Base-by-base conservation (phyloP, 2,797 vertebrate species). In the Anableps anableps region DNA sequence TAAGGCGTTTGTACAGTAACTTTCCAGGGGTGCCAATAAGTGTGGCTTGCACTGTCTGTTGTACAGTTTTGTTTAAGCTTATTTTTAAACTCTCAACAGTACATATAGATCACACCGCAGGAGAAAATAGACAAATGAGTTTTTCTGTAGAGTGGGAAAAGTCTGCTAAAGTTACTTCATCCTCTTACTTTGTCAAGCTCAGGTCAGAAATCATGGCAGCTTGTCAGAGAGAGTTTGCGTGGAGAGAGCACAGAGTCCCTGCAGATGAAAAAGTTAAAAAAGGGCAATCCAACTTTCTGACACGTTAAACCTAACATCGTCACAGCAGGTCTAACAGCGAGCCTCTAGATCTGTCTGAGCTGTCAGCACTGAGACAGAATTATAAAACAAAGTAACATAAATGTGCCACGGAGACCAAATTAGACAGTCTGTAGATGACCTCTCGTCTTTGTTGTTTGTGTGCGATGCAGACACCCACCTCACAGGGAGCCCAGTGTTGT, bases 151-250 rank as follows among this genome's bases (percentile, higher is more conserved):
- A 23, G 14, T 16, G 1, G 41, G 13, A 58, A 72, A 50, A 53
- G 38, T 80, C 55, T 72, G 62, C 70, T 19, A 31, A 83, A 88
- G 85, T 90, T 88, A 85, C 82, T 89, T 89, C 88, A 88, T 88
- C 72, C 75, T 45, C 78, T 85, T 84, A 82, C 80, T 75, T 83
- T 80, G 83, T 80, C 21, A 21, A 53, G 50, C 82, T 80, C 85
- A 14, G 89, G 87, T 86, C 89, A 89, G 87, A 68, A 83, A 88
- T 91, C 85, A 45, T 72, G 70, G 84, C 85, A 77, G 81, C 82
- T 82, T 89, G 89, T 92, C 92, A 86, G 76, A 64, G 45, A 86
- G 88, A 87, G 77, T 87, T 91, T 87, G 79, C 78, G 84, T 6
- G n/a, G 80, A 79, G 80, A 87, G 77, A 86, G 77, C 17, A 50